Percentiles rank a stretch among this genome's conserved stretches.
phyloP scores from a whole-genome alignment of 2,797 vertebrate species.

The Discoglossus pictus region DNA sequence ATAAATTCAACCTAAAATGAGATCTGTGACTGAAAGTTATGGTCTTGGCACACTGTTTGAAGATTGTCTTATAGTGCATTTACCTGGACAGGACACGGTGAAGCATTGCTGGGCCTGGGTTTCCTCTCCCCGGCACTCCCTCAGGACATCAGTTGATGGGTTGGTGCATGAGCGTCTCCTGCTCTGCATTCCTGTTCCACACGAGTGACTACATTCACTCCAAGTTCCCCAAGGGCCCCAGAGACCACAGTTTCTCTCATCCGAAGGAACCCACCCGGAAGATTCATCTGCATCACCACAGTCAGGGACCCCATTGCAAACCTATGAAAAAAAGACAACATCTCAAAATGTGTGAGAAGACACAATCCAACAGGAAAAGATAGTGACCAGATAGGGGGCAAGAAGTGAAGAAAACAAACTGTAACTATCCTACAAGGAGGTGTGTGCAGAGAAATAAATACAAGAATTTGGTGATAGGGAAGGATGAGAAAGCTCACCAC shows the following conservation, averaged over 20 bases:
- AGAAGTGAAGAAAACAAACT: no score
- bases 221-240: conserved; percentile 83
- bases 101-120: conserved; percentile 79
- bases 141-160: conserved; percentile 56
- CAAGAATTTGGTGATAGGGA: no score
- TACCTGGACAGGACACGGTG: conserved; percentile 77
- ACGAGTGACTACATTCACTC: conserved; percentile 77
- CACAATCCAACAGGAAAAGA: no score
- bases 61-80: conserved; percentile 3
- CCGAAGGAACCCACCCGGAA: conserved; percentile 54
- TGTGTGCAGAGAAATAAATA: neutral
- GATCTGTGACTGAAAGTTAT: no score
- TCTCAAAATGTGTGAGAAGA: no score
- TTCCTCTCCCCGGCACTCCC: conserved; percentile 69
- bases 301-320: conserved; percentile 79
- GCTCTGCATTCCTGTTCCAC: conserved; percentile 73
- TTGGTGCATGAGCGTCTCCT: conserved; percentile 69
- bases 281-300: conserved; percentile 64
- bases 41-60: neutral
- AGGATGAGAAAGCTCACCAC: fast-evolving
- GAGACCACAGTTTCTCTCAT: conserved; percentile 72
- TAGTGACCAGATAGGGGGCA: no score
- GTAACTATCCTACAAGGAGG: no score
- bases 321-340: conserved; percentile 60
- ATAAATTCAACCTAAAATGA: no score